Percentiles rank a stretch among this genome's conserved stretches.
Evolutionary conservation across 2,113 vertebrate species (phyloP).

Genomic region (Xiphorhynchus elegans): DNA sequence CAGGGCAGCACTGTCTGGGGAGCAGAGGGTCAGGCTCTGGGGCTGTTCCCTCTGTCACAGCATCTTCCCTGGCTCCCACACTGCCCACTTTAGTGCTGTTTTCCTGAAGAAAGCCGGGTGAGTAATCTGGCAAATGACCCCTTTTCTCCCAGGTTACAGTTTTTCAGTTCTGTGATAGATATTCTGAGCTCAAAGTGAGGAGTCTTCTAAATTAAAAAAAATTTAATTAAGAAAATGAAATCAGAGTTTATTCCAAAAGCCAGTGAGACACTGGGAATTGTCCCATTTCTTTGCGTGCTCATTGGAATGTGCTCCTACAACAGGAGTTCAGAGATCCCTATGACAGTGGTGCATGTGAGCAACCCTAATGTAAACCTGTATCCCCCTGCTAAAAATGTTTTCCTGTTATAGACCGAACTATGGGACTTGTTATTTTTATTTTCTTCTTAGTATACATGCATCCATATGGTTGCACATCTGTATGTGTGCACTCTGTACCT

Average conservation of each 20-base stretch:
- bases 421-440: constrained; percentile 67
- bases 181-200: constrained; percentile 53
- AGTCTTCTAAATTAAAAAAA: background rate
- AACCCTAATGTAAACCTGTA: constrained; percentile 23
- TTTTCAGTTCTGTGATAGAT: constrained; percentile 40
- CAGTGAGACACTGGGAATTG: background rate
- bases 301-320: background rate
- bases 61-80: background rate
- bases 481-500: constrained; percentile 73
- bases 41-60: background rate
- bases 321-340: constrained; percentile 54
- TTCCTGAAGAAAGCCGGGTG: background rate
- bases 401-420: constrained; percentile 68
- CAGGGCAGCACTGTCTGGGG: background rate
- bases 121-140: background rate
- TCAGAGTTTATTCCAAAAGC: background rate
- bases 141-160: background rate
- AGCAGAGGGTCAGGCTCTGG: fast-evolving
- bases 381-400: constrained; percentile 61
- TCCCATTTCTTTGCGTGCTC: background rate
- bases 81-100: background rate
- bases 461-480: constrained; percentile 67
- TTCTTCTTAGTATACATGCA: constrained; percentile 65
- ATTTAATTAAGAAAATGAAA: background rate
- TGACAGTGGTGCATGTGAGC: constrained; percentile 59